Percentiles rank a stretch among this genome's conserved stretches.
phyloP scores from a whole-genome alignment of 2,113 vertebrate genomes.

The Heloderma charlesbogerti region DNA sequence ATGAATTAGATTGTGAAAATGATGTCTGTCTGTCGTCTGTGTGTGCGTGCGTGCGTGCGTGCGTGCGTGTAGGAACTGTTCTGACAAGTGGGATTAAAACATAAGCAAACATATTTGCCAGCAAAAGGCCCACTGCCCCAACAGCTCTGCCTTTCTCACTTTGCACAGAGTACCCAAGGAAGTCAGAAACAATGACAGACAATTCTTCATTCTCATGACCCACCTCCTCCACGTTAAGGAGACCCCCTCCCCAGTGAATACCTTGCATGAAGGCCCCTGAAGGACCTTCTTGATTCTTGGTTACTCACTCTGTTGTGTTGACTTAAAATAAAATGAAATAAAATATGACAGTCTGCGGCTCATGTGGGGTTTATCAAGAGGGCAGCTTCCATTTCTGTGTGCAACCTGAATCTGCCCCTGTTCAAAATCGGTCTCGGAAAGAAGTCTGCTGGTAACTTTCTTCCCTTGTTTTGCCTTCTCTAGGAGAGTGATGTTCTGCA shows the following conservation, averaged over 20 bases:
- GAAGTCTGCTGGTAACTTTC: slow-evolving; percentile 32
- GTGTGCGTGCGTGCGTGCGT: too few relatives aligned
- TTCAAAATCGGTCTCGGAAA: not conserved
- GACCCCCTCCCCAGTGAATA: not conserved
- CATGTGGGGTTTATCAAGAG: not conserved
- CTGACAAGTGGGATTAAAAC: not conserved
- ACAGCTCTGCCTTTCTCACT: not conserved
- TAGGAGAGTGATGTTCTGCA: slow-evolving; percentile 88
- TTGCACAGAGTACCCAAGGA: too few relatives aligned
- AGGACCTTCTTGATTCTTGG: not conserved
- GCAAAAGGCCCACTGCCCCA: not conserved
- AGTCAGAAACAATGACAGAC: not conserved
- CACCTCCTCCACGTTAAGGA: not conserved
- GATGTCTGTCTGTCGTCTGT: too few relatives aligned
- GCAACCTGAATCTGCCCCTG: not conserved
- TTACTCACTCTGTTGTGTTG: not conserved
- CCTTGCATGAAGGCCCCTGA: not conserved
- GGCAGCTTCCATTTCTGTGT: not conserved
- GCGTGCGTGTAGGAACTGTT: not conserved
- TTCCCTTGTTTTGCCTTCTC: slow-evolving; percentile 32
- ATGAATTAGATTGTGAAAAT: not conserved
- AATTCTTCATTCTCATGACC: not conserved
- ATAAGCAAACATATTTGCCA: not conserved
- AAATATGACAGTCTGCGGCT: not conserved
- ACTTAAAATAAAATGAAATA: too few relatives aligned